Percentiles rank a stretch among this genome's conserved stretches.
phyloP scores from a whole-genome alignment of 2,113 vertebrate species.

The Pica pica region DNA sequence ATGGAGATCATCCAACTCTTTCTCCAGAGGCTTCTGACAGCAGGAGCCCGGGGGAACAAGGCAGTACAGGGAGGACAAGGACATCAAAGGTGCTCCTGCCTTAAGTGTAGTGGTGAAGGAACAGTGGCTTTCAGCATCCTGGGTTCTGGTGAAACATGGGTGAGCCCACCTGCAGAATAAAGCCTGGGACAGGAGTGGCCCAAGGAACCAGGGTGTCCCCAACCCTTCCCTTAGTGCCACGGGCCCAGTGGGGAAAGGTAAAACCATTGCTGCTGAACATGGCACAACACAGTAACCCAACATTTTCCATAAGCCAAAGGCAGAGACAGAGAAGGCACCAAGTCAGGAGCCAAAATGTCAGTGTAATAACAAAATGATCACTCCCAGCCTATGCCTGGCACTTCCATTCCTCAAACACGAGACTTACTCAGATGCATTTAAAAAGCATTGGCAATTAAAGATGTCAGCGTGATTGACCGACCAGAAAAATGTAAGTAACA shows the following conservation, averaged over 20 bases:
- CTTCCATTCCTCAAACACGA: background rate
- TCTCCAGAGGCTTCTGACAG: background rate
- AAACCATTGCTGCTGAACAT: background rate
- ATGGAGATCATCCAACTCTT: background rate
- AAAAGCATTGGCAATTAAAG: background rate
- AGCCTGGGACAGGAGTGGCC: background rate
- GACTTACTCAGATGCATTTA: background rate
- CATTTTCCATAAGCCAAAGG: background rate
- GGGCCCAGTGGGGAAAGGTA: background rate
- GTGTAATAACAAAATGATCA: background rate
- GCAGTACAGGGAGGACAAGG: background rate
- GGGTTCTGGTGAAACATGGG: background rate
- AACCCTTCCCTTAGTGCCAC: rapidly evolving
- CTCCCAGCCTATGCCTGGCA: background rate
- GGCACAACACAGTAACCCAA: background rate
- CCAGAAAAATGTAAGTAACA: slow-evolving; percentile 21
- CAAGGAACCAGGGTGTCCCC: background rate
- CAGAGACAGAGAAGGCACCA: background rate
- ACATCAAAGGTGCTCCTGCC: background rate
- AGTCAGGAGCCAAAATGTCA: background rate
- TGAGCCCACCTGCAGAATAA: background rate
- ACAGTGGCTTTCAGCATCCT: background rate
- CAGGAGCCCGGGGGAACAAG: background rate
- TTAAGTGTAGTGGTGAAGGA: background rate
- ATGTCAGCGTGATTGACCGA: background rate